Base-by-base conservation (phyloP, 2,113 vertebrate species). In the Trinectes maculatus region DNA sequence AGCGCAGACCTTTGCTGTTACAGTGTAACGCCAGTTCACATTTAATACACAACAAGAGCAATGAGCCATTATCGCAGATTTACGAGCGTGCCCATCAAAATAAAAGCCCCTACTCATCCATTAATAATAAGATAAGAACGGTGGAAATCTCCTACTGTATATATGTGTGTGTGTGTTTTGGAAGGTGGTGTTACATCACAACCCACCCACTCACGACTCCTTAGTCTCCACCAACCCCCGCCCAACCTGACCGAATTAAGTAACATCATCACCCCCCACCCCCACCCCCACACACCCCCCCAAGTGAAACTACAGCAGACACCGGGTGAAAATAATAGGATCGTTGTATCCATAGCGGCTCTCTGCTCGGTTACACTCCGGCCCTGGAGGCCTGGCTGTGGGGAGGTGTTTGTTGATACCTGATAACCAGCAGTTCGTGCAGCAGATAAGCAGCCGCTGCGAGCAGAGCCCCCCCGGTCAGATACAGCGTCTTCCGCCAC, bases 401-500 rank as follows among this genome's bases (percentile, higher is more conserved):
- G 6, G 5, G 18, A 43, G 16, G 40, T 29, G 56, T 39, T n/a
- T 77, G 53, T 34, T 39, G 86, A 89, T 95, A 98, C 97, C 96
- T 96, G 80, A 98, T 96, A 74, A 95, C 94, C 88, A 99, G 93
- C 85, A 98, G 90, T 88, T 99, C 96, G 77, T 98, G 96, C 40
- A 99, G 93, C 88, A 99, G 89, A 92, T 98, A 98, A 15, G 96
- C 97, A 74, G 97, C 96, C 28, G 97, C 96, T 39, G 97, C 96
- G 70, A 99, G 95, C 93, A 98, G 91, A 80, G 97, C 97, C 40
- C 97, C 97, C 79, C 97, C 96, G 9, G 97, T 97, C 91, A 99
- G 80, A 93, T 97, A 99, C 55, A 99, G 92, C 77, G 96, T 98
- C 86, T 97, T 98, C 93, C 96, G 93, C 96, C 96, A 99, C 96